Evolutionary conservation across 2,888 invertebrate genomes (phyloP), one percentile per base, ranked within the genome.

Genomic region (Drosophila austrosaltans): DNA sequence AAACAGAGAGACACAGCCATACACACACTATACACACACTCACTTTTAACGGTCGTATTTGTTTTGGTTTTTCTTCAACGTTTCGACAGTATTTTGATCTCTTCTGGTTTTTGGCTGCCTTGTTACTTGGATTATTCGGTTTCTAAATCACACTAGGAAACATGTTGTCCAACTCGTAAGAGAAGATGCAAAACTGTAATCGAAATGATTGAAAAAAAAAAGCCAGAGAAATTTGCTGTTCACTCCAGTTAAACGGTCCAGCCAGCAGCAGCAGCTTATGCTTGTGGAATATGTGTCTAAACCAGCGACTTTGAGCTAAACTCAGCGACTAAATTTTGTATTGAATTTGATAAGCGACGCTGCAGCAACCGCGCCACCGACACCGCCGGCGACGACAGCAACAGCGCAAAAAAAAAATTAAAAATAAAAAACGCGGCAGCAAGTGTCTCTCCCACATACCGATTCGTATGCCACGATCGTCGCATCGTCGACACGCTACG

Each of bases 251-350:
- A 16, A 16, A 16, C 16, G 16, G 16, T 16, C 16, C 16, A 16
- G 16, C 16, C 16, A 16, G 16, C 16, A 16, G 16, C 16, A 16
- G 16, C 16, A 77, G 76, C 73, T 74, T 72, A 64, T 53, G 28
- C 54, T 48, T 62, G 22, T 48, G 48, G 25, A 25, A 10, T 48
- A 25, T 48, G 22, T 64, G 30, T 70, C 73, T 75, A 87, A 74
- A 79, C 78, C 87, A 83, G 81, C 87, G 82, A 77, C 81, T 85
- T 76, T 88, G 89, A 90, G 90, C 90, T 85, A 73, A 90, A 82
- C 84, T 86, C 84, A 89, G 87, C 90, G 88, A 90, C 90, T 90
- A 79, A 91, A 90, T 81, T 81, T 88, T 75, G 78, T 81, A 84
- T 81, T 88, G 78, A 74, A 75, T 81, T 81, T 81, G 68, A 75